Conservation (phyloP, 2,113 vertebrate species). For the Orientallactaga bullata region DNA sequence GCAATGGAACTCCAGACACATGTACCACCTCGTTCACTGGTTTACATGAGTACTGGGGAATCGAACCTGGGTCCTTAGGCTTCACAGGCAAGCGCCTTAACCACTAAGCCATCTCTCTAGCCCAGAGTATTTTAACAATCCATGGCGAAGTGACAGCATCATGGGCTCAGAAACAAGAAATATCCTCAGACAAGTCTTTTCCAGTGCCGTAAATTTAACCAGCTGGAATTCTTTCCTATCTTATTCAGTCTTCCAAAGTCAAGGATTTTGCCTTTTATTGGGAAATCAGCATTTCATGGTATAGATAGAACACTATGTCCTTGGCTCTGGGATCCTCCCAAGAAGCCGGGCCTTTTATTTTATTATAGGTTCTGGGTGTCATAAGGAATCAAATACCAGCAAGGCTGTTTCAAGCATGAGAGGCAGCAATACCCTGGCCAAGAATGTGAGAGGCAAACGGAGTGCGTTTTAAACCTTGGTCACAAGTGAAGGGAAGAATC, state of each 20-base stretch:
- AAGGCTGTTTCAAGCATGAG: slow-evolving; percentile 43
- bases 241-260: slow-evolving; percentile 56
- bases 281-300: slow-evolving; percentile 80
- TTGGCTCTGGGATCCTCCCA: slow-evolving; percentile 60
- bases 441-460: neutral
- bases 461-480: neutral
- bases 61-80: no score
- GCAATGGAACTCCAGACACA: no score
- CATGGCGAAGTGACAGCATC: slow-evolving; percentile 67
- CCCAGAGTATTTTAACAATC: slow-evolving; percentile 52
- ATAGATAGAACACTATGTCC: slow-evolving; percentile 77
- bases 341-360: slow-evolving; percentile 62
- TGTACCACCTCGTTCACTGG: no score
- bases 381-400: slow-evolving; percentile 35
- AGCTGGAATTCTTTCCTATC: slow-evolving; percentile 76
- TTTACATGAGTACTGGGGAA: no score
- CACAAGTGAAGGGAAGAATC: neutral
- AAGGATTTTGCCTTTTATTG: slow-evolving; percentile 80
- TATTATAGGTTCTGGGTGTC: slow-evolving; percentile 57
- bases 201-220: slow-evolving; percentile 71
- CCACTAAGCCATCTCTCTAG: no score
- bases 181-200: slow-evolving; percentile 63
- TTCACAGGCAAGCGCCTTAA: no score
- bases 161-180: slow-evolving; percentile 71
- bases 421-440: slow-evolving; percentile 9